Percentiles rank a stretch among this genome's conserved stretches.
These are phyloP conservation scores for Scytalopus superciliaris DNA, from an alignment of 2,113 vertebrate species.

Conservation along the genomic window DNA sequence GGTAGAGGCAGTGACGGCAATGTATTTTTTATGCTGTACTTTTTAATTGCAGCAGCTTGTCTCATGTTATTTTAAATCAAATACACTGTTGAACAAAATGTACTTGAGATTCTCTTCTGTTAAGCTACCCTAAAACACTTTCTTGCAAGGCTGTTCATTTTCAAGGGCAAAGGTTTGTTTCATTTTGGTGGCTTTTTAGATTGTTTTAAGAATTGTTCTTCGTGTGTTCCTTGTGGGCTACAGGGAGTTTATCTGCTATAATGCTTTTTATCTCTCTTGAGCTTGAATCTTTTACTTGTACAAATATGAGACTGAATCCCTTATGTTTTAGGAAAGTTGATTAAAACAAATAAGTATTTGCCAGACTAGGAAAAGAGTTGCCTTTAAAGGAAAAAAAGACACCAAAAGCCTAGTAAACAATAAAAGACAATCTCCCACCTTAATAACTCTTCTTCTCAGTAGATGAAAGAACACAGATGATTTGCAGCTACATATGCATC, in stretches of 20 bases:
- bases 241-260: background rate
- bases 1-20: background rate
- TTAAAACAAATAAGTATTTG: background rate
- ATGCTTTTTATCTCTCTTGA: background rate
- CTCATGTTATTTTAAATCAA: constrained; percentile 5
- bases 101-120: background rate
- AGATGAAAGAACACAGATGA: background rate
- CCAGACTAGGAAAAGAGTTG: background rate
- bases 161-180: background rate
- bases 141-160: background rate
- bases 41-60: background rate
- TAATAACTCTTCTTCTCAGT: background rate
- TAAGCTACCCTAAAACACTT: background rate
- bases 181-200: background rate
- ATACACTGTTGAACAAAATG: background rate
- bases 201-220: background rate
- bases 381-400: background rate
- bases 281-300: background rate
- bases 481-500: background rate
- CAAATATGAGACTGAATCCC: background rate
- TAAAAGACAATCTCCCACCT: background rate
- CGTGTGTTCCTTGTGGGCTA: background rate
- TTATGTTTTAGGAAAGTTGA: background rate
- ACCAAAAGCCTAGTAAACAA: background rate
- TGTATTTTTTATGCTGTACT: background rate